Evolutionary conservation across 1,140 invertebrate genomes (phyloP), one percentile per base, ranked within the genome.

Genomic region (Apolygus lucorum): DNA sequence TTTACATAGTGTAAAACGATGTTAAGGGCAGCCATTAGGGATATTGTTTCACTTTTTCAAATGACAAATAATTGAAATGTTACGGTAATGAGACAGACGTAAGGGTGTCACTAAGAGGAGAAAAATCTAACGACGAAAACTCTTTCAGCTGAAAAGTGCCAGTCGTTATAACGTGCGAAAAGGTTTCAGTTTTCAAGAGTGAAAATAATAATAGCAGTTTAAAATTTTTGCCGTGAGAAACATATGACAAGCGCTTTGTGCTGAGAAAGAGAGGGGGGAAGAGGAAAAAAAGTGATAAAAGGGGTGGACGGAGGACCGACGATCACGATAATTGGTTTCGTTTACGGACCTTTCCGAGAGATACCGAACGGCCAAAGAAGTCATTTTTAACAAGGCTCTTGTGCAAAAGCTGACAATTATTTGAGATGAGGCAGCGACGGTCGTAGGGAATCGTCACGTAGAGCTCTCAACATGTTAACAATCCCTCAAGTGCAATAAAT

Each of bases 401-500:
- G 34, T 21, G 54, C 11, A 24, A 59, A 59, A 59, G 54, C 54
- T 59, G 54, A 59, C 54, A 59, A 59, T 59, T 59, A 59, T 59
- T 59, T 59, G 11, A 17, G 54, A 59, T 13, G 22, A 24, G 54
- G 22, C 54, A 4, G n/a, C 4, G 54, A 59, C 8, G 4, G 34
- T 42, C 4, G 34, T 17, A 17, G 34, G 34, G 17, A 42, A 42
- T 59, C 54, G 54, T 59, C 54, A 59, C 54, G 54, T 59, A 59
- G 54, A 24, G 54, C 54, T 59, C 22, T 59, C 54, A 59, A 59
- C 54, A 59, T 59, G 54, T 59, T 59, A 59, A 59, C 54, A 59
- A 59, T 59, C 54, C 54, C 54, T 59, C 22, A 59, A 59, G 54
- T 59, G 54, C 54, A 24, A 59, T 59, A 59, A 59, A 59, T 59